These are phyloP conservation scores for Ifrita kowaldi DNA, from an alignment of 2,113 vertebrate species.

Conservation along the genomic window DNA sequence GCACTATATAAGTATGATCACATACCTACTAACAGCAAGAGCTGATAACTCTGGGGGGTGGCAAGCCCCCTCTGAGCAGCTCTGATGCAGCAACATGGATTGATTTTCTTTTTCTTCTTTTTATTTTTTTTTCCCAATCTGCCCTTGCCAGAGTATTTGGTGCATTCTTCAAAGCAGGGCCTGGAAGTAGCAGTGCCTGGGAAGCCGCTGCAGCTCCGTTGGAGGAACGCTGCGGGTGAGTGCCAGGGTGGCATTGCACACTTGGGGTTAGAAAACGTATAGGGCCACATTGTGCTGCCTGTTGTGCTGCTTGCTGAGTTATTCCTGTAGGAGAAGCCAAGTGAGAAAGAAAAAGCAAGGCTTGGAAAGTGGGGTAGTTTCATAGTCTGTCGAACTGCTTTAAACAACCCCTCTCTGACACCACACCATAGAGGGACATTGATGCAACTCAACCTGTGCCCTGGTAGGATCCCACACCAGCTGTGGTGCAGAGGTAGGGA, in stretches of 20 bases:
- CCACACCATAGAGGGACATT: background rate
- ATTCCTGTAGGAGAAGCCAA: background rate
- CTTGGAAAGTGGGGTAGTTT: background rate
- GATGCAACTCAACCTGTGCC: no score
- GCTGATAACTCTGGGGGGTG: background rate
- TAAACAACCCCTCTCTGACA: background rate
- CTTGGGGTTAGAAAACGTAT: background rate
- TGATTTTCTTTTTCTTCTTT: rapidly evolving
- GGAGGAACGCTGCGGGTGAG: rapidly evolving
- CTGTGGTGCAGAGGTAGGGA: background rate
- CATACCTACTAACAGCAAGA: background rate
- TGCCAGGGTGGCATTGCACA: background rate
- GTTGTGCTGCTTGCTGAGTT: background rate
- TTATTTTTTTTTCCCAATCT: background rate
- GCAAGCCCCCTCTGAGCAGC: background rate
- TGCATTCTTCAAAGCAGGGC: background rate
- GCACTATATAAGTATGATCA: background rate
- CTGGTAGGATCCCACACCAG: background rate
- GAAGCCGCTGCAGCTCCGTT: rapidly evolving
- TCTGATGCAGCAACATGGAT: background rate
- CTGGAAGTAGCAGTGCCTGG: background rate
- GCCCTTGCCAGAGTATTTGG: background rate
- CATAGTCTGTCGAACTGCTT: background rate
- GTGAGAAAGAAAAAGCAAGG: background rate
- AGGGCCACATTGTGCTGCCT: rapidly evolving